Evolutionary conservation across 2,113 vertebrate genomes (phyloP).

Genomic region (Collichthys lucidus): DNA sequence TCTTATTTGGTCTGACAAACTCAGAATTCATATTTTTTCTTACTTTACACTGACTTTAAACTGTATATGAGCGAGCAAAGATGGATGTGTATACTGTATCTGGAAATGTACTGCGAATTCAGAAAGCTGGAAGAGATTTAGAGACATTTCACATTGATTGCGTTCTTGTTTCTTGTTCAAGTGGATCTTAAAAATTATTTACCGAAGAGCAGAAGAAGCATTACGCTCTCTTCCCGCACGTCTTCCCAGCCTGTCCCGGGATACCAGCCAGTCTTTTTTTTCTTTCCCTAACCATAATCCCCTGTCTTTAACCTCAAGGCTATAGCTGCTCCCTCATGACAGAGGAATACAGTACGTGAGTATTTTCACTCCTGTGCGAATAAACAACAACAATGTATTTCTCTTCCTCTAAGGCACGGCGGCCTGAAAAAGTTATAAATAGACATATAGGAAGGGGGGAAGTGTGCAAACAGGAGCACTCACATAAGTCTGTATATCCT

Average conservation of each 20-base stretch:
- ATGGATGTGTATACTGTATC: neutral
- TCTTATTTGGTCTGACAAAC: too few species aligned
- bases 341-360: conserved; percentile 8
- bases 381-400: conserved; percentile 54
- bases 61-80: neutral
- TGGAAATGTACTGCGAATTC: neutral
- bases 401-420: conserved; percentile 9
- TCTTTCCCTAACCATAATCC: conserved; percentile 21
- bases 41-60: too few species aligned
- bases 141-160: too few species aligned
- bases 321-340: conserved; percentile 21
- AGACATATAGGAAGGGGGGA: conserved; percentile 29
- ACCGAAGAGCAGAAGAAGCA: conserved; percentile 4
- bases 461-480: conserved; percentile 7
- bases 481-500: neutral
- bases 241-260: conserved; percentile 11
- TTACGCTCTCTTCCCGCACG: neutral
- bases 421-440: conserved; percentile 42
- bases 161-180: neutral
- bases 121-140: too few species aligned
- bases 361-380: conserved; percentile 39
- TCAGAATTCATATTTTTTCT: too few species aligned
- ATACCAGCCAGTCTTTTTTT: conserved; percentile 18
- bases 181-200: conserved; percentile 24
- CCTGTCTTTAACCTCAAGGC: conserved; percentile 38